Evolutionary conservation across 2,888 invertebrate genomes (phyloP).

Genomic region (Drosophila anomalipes): DNA sequence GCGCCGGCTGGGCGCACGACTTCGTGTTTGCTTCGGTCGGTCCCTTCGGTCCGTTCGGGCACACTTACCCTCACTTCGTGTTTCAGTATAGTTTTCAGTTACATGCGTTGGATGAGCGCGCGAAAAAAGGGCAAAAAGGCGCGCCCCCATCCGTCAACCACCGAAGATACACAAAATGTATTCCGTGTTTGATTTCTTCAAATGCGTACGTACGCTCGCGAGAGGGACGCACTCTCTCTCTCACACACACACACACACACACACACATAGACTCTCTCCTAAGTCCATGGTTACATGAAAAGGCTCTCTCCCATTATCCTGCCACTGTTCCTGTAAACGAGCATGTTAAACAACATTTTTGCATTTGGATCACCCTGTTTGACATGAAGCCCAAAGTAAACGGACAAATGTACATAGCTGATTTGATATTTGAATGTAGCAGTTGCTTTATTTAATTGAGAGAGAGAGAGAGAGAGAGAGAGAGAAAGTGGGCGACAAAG

Average conservation of each 20-base stretch:
- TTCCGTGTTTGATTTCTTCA: constrained; percentile 51
- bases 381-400: constrained; percentile 10
- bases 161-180: constrained; percentile 68
- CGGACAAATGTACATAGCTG: constrained; percentile 5
- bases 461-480: neutral
- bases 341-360: constrained; percentile 26
- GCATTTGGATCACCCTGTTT: constrained; percentile 25
- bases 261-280: neutral
- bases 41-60: constrained; percentile 35
- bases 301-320: constrained; percentile 23
- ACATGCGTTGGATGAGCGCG: constrained; percentile 62
- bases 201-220: constrained; percentile 13
- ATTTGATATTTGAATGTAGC: constrained; percentile 59
- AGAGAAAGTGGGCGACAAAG: neutral
- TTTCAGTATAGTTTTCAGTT: constrained; percentile 74
- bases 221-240: constrained; percentile 2
- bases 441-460: constrained; percentile 67
- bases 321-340: constrained; percentile 16
- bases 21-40: constrained; percentile 59
- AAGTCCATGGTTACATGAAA: constrained; percentile 20
- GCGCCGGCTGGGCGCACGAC: constrained; percentile 68
- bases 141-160: constrained; percentile 64
- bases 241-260: neutral
- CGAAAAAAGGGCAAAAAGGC: constrained; percentile 66
- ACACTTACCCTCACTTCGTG: constrained; percentile 27